Evolutionary conservation across 2,888 invertebrate species (phyloP).

Genomic region (Mesorhabditis belari): DNA sequence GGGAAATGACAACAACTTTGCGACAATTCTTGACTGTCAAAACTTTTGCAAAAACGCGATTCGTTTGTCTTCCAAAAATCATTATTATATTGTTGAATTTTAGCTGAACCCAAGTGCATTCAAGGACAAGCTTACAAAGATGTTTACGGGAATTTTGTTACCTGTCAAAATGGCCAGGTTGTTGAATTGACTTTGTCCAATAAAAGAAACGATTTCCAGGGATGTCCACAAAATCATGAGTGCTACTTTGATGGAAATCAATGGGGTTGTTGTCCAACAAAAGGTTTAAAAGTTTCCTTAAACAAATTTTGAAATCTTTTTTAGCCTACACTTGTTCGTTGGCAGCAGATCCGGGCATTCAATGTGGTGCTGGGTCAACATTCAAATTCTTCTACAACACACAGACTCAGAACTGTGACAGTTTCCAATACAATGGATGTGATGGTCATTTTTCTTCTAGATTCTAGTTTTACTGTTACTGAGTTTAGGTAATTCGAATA

Average conservation of each 20-base stretch:
- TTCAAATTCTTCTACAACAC: slow-evolving; percentile 40
- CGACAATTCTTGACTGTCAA: slow-evolving; percentile 34
- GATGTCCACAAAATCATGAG: slow-evolving; percentile 44
- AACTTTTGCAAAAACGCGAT: slow-evolving; percentile 39
- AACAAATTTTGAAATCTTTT: neutral
- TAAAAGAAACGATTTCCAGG: no score
- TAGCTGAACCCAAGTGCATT: slow-evolving; percentile 36
- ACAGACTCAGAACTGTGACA: slow-evolving; percentile 30
- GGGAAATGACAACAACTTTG: slow-evolving; percentile 46
- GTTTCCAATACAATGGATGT: slow-evolving; percentile 30
- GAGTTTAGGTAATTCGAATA: slow-evolving; percentile 27
- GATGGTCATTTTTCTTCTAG: slow-evolving; percentile 9
- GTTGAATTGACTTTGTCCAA: neutral
- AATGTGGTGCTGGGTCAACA: slow-evolving; percentile 37
- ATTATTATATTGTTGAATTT: slow-evolving; percentile 6
- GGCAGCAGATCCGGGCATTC: slow-evolving; percentile 29
- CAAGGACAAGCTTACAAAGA: slow-evolving; percentile 43
- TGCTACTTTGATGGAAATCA: slow-evolving; percentile 40
- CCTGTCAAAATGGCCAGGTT: slow-evolving; percentile 26
- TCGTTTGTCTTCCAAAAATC: slow-evolving; percentile 15
- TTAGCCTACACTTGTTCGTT: slow-evolving; percentile 36
- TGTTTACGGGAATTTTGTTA: slow-evolving; percentile 32
- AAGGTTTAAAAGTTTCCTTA: slow-evolving; percentile 8
- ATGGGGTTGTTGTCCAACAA: slow-evolving; percentile 39
- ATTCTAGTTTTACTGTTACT: neutral